phyloP scores from a whole-genome alignment of 2,888 invertebrate species.

The Campaea margaritaria region DNA sequence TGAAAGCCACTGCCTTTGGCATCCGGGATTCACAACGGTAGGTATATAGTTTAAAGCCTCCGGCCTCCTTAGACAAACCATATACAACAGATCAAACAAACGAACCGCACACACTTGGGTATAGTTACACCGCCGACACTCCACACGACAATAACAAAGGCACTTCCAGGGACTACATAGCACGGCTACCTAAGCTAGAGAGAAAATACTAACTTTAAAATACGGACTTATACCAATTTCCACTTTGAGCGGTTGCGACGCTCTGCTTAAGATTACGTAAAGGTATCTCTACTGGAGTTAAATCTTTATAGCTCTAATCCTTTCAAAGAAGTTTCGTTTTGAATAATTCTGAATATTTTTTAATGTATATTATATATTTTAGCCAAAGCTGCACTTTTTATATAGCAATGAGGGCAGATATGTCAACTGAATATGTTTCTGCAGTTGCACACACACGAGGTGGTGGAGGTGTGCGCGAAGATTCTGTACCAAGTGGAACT shows the following conservation, averaged over 20 bases:
- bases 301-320: slow-evolving; percentile 19
- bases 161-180: slow-evolving; percentile 12
- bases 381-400: neutral
- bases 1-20: slow-evolving; percentile 18
- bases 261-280: slow-evolving; percentile 27
- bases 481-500: slow-evolving; percentile 98
- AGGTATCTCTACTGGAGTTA: slow-evolving; percentile 25
- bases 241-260: slow-evolving; percentile 19
- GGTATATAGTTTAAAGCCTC: slow-evolving; percentile 22
- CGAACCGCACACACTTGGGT: slow-evolving; percentile 26
- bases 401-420: neutral
- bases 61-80: slow-evolving; percentile 28
- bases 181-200: slow-evolving; percentile 12
- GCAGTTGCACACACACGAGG: slow-evolving; percentile 96
- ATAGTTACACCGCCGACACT: slow-evolving; percentile 22
- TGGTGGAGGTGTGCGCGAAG: slow-evolving; percentile 98
- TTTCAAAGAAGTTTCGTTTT: slow-evolving; percentile 10
- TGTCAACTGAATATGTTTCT: slow-evolving; percentile 4
- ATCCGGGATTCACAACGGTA: slow-evolving; percentile 14
- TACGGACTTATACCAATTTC: slow-evolving; percentile 13
- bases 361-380: too few species aligned
- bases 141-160: slow-evolving; percentile 24
- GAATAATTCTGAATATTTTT: neutral
- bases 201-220: slow-evolving; percentile 27
- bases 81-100: slow-evolving; percentile 28